phyloP scores from a whole-genome alignment of 2,113 vertebrate genomes.

The Ciconia maguari region DNA sequence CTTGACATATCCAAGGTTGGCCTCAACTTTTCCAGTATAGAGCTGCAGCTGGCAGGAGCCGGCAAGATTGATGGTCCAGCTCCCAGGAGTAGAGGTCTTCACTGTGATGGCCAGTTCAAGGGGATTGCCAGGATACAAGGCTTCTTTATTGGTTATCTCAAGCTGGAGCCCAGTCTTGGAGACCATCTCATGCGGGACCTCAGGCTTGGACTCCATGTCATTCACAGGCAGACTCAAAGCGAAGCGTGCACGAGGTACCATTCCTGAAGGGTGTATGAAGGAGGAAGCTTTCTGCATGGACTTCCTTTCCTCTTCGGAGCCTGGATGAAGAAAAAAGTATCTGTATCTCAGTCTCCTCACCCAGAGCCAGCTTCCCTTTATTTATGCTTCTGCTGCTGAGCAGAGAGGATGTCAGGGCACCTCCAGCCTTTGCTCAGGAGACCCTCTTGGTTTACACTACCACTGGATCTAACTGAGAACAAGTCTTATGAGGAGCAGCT shows the following conservation, averaged over 20 bases:
- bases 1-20: conserved; percentile 45
- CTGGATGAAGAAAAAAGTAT: conserved; percentile 28
- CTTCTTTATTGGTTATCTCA: neutral
- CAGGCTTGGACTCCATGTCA: accelerated
- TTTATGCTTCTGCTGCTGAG: neutral
- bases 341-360: neutral
- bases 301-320: conserved; percentile 57
- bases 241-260: neutral
- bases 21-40: conserved; percentile 62
- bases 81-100: neutral
- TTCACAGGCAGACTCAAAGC: accelerated
- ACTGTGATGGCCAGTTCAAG: conserved; percentile 44
- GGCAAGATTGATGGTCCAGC: conserved; percentile 5
- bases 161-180: conserved; percentile 20
- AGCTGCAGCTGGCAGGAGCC: conserved; percentile 68
- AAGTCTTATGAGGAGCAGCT: neutral
- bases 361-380: neutral
- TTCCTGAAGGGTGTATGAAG: neutral
- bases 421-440: neutral
- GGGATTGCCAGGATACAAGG: conserved; percentile 58
- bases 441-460: neutral
- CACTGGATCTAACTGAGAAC: neutral
- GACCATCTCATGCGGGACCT: accelerated
- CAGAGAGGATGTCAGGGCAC: neutral
- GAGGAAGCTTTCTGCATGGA: conserved; percentile 48